Evolutionary conservation across 2,888 invertebrate genomes (phyloP), one percentile per base, ranked within the genome.

Genomic region (Eugnorisma glareosa): DNA sequence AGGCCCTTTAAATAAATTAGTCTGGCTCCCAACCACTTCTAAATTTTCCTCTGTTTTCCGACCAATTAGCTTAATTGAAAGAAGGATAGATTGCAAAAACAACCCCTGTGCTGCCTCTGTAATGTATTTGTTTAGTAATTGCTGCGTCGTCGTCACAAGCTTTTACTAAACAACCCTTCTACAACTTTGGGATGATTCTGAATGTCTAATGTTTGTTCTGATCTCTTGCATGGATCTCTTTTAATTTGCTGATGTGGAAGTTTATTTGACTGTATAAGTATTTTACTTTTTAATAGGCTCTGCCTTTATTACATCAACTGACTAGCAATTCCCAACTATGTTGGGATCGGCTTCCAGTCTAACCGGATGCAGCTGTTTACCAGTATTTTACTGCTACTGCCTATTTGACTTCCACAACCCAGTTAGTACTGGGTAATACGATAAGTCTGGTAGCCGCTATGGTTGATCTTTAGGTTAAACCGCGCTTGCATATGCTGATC

Each of bases 11-110:
- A 81, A 84, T 84, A 84, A 84, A 84, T 77, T 67, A 81, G 74
- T 54, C 66, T 54, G 77, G 77, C 75, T 77, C 43, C 64, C 61
- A 67, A 82, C 79, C 79, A 75, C 76, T 83, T 82, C 66, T 80
- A 76, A 83, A 87, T 87, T 85, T 78, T 75, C 73, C 73, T 73
- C 79, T 75, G 68, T 80, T 82, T 81, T 85, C 83, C 80, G 67
- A 69, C 78, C 87, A 87, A 87, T 87, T 87, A 82, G 78, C 75
- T 80, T 87, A 87, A 87, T 87, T 87, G 83, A 87, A 85, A 80
- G 79, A 75, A 79, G 73, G 78, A 85, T 87, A 74, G 83, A 87
- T 87, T 87, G 75, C 75, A 79, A 83, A 84, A 86, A 76, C 80
- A 85, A 78, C 70, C 83, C 79, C 61, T 71, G 78, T 86, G 67